These are phyloP conservation scores for Bos indicus DNA, from an alignment of 2,113 vertebrate species.

Conservation along the genomic window DNA sequence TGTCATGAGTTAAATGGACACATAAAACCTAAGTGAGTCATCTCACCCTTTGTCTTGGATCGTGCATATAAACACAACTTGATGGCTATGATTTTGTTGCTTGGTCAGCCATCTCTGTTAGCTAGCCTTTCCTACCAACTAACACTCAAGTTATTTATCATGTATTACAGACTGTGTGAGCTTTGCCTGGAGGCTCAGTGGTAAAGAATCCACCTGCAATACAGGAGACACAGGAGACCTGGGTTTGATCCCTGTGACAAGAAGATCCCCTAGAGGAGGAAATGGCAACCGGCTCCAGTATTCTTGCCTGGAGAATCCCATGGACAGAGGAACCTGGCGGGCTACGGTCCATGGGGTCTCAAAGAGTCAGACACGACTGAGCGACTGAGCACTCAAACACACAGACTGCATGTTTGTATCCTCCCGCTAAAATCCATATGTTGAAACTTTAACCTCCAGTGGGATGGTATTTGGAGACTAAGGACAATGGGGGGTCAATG, in stretches of 20 bases:
- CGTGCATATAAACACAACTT: not conserved
- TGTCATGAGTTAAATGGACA: not conserved
- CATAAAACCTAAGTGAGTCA: not conserved
- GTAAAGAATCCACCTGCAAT: not conserved
- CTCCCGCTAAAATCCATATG: not conserved
- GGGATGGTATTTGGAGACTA: not conserved
- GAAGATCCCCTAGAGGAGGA: not conserved
- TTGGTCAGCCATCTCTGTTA: not conserved
- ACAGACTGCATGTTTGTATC: not conserved
- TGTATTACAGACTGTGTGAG: not conserved
- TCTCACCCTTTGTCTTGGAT: not conserved
- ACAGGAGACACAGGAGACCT: not conserved
- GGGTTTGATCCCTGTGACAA: not conserved
- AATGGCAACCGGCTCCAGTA: not conserved
- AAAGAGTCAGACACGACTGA: not conserved
- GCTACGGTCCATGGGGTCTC: fast-evolving
- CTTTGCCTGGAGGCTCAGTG: not conserved
- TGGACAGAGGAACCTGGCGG: not conserved
- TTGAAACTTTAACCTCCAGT: not conserved
- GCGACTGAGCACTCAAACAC: not conserved
- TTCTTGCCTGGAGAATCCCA: not conserved
- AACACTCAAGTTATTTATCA: not conserved
- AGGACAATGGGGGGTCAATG: no score
- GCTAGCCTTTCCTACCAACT: not conserved
- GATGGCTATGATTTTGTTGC: not conserved